A percentile compares a stretch with the other conserved stretches of the same genome.
Evolutionary conservation across 2,797 vertebrate species (phyloP).

Genomic region (Alosa sapidissima): DNA sequence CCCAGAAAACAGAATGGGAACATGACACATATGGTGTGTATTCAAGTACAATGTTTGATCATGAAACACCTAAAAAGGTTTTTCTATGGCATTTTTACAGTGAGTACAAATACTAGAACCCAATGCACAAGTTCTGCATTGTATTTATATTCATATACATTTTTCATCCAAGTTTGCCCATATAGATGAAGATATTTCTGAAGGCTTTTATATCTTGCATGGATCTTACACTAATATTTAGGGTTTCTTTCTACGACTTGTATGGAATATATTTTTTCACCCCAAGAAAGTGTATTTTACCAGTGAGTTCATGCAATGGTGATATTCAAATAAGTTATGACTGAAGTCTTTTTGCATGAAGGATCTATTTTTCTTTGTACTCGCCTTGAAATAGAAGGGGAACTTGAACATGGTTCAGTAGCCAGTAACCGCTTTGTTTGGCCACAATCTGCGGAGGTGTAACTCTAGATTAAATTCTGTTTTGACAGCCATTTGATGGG

Average conservation of each 20-base stretch:
- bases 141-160: not conserved
- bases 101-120: not conserved
- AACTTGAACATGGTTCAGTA: slow-evolving; percentile 24
- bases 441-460: slow-evolving; percentile 27
- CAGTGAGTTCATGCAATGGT: not conserved
- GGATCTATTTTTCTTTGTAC: not conserved
- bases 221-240: not conserved
- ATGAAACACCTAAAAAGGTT: not conserved
- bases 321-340: not conserved
- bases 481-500: slow-evolving; percentile 34
- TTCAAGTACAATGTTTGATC: not conserved
- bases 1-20: not conserved
- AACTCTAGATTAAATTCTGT: slow-evolving; percentile 15
- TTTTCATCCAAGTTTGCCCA: not conserved
- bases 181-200: not conserved
- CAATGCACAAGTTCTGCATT: not conserved
- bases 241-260: no score
- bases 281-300: not conserved
- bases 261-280: no score
- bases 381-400: not conserved
- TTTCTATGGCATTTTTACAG: not conserved
- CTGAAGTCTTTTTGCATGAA: not conserved
- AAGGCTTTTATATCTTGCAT: not conserved
- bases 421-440: not conserved
- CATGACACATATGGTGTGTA: not conserved